A percentile compares a stretch with the other conserved stretches of the same genome.
These are phyloP conservation scores for Psettodes erumei DNA, from an alignment of 2,113 vertebrate species.

Conservation along the genomic window DNA sequence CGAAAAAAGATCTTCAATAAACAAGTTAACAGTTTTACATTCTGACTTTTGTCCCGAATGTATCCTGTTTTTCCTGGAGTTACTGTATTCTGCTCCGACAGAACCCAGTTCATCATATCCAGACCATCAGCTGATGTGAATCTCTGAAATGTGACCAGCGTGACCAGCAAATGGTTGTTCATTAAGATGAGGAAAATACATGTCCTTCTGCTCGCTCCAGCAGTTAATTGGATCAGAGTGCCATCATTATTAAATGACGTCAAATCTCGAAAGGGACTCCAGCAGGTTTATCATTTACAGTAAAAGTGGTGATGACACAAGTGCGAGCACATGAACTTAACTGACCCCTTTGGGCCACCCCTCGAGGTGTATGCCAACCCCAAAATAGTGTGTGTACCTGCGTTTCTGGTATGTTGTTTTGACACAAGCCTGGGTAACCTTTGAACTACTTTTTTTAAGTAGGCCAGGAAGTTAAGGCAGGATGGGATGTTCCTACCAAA, in stretches of 20 bases:
- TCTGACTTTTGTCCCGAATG: background rate
- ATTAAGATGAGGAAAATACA: background rate
- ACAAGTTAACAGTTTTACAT: conserved; percentile 53
- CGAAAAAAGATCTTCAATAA: conserved; percentile 23
- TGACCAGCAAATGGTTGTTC: conserved; percentile 8
- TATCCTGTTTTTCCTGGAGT: background rate
- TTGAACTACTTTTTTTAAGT: conserved; percentile 14
- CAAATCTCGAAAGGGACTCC: background rate
- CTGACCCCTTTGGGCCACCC: background rate
- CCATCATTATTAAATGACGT: background rate
- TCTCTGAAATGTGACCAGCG: conserved; percentile 8
- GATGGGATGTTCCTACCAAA: background rate
- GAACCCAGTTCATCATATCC: background rate
- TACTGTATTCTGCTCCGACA: background rate
- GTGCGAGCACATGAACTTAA: background rate
- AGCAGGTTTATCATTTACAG: background rate
- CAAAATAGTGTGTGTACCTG: conserved; percentile 5
- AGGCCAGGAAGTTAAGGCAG: background rate
- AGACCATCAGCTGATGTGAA: conserved; percentile 18
- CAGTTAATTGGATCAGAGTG: background rate
- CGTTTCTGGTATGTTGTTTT: conserved; percentile 27
- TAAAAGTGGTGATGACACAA: background rate
- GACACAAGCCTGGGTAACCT: background rate
- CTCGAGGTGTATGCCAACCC: background rate
- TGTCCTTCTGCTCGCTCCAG: background rate